Percentiles rank a stretch among this genome's conserved stretches.
These are phyloP conservation scores for Nicator chloris DNA, from an alignment of 2,113 vertebrate genomes.

Conservation along the genomic window DNA sequence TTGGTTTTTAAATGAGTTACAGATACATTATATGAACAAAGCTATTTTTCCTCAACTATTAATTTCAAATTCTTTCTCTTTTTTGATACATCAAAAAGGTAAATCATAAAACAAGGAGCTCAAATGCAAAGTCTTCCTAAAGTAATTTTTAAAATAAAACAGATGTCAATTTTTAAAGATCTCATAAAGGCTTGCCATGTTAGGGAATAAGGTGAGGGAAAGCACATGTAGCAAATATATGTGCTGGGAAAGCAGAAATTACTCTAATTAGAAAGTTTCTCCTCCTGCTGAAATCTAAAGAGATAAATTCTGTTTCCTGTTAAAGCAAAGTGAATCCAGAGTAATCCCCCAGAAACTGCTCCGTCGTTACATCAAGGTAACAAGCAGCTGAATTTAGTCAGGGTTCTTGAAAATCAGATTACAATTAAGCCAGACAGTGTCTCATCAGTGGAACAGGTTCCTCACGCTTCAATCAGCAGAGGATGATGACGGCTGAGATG, in stretches of 20 bases:
- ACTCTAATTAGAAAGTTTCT: slow-evolving; percentile 13
- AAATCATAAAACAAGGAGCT: neutral
- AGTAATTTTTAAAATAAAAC: neutral
- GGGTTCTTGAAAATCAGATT: neutral
- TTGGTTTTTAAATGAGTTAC: neutral
- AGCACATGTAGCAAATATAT: neutral
- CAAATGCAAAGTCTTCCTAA: neutral
- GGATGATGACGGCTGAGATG: neutral
- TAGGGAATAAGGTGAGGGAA: neutral
- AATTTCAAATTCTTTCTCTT: neutral
- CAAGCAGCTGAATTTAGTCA: neutral
- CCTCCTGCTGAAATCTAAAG: neutral
- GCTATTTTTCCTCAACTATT: neutral
- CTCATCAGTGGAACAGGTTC: neutral
- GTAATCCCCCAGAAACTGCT: neutral
- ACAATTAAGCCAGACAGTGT: neutral
- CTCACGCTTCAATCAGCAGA: neutral
- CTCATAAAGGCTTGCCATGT: neutral
- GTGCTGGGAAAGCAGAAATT: neutral
- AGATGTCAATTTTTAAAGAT: neutral
- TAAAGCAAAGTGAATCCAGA: neutral
- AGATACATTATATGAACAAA: neutral
- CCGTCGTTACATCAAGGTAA: neutral
- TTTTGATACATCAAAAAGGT: neutral
- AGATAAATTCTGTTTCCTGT: neutral